phyloP scores from a whole-genome alignment of 2,113 vertebrate species.

The Chionis minor region DNA sequence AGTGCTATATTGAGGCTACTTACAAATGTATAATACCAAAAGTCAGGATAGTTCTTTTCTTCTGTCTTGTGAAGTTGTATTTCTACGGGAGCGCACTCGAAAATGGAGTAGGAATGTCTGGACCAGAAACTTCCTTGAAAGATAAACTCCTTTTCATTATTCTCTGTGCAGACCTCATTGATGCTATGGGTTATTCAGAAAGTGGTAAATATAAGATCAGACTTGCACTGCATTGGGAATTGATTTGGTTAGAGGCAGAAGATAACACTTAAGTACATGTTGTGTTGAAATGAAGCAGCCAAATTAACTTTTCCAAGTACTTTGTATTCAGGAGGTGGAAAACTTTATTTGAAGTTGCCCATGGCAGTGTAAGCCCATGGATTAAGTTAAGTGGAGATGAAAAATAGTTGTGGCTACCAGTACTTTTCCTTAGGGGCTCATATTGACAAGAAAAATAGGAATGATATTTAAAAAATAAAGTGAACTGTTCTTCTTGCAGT shows the following conservation, averaged over 20 bases:
- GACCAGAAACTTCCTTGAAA: neutral
- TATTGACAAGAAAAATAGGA: neutral
- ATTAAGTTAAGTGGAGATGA: neutral
- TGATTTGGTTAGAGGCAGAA: neutral
- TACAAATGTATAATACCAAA: neutral
- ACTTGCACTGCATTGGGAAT: neutral
- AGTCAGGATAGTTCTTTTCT: neutral
- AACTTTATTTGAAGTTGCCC: neutral
- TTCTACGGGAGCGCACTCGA: neutral
- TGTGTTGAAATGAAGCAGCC: neutral
- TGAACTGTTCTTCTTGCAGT: neutral
- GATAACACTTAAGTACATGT: neutral
- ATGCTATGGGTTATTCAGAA: neutral
- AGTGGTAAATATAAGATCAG: neutral
- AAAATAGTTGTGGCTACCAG: neutral
- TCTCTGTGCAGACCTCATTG: neutral
- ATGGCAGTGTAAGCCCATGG: neutral
- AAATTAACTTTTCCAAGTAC: neutral
- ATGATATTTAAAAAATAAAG: neutral
- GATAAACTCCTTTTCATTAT: neutral
- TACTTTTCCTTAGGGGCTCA: neutral
- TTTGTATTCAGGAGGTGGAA: neutral
- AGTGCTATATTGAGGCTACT: neutral
- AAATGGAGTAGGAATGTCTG: neutral
- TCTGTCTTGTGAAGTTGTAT: neutral